Percentiles rank a stretch among this genome's conserved stretches.
phyloP scores from a whole-genome alignment of 1,140 invertebrate species.

The Portunus trituberculatus region DNA sequence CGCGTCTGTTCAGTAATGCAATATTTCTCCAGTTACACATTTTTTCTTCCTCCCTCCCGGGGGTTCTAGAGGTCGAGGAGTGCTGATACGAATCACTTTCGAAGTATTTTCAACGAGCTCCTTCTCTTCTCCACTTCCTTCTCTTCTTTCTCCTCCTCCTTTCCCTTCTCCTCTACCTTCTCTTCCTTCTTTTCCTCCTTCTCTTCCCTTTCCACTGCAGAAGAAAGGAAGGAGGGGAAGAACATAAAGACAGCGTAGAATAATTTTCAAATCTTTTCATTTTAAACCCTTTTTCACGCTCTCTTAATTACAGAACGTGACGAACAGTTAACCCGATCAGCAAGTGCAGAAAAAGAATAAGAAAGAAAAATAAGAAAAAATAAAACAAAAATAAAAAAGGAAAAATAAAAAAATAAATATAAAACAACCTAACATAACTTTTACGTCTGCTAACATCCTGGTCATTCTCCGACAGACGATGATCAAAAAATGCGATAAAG shows the following conservation, averaged over 20 bases:
- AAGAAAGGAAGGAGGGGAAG: neutral
- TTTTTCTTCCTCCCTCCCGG: neutral
- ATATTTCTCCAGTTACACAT: conserved; percentile 1
- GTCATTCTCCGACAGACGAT: too few relatives aligned
- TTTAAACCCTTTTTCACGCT: neutral
- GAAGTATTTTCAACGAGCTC: neutral
- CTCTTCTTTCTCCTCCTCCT: neutral
- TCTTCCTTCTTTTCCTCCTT: neutral
- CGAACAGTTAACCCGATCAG: neutral
- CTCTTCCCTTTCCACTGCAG: neutral
- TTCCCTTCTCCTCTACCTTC: neutral
- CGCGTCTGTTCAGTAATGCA: neutral
- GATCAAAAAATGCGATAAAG: too few relatives aligned
- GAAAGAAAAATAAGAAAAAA: too few relatives aligned
- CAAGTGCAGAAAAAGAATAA: neutral
- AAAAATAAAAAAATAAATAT: neutral
- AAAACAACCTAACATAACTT: neutral
- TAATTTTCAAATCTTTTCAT: neutral
- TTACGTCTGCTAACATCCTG: too few relatives aligned
- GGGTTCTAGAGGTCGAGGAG: neutral
- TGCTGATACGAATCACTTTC: neutral
- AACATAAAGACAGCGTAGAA: neutral
- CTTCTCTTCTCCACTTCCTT: neutral
- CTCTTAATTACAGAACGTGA: too few relatives aligned
- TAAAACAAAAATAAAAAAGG: too few relatives aligned